Evolutionary conservation across 2,888 invertebrate species (phyloP).

Genomic region (Hirtodrosophila trivittata): DNA sequence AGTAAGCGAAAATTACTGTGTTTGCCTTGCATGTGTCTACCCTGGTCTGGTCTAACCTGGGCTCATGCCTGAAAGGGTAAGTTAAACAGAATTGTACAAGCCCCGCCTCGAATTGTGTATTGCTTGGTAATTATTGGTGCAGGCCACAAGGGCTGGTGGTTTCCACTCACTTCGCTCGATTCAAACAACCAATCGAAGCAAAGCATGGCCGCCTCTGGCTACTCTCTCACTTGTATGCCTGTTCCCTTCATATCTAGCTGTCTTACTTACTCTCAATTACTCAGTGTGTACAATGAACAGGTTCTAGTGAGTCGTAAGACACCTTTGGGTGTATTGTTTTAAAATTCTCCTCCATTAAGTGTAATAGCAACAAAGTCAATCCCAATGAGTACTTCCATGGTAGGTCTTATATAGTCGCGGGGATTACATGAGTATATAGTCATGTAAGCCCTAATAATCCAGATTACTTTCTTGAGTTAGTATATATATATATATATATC

Average conservation of each 20-base stretch:
- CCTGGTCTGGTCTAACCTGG: constrained; percentile 3
- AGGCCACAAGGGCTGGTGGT: constrained; percentile 12
- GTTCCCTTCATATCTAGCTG: not conserved
- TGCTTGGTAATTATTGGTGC: constrained; percentile 32
- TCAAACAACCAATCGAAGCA: constrained; percentile 20
- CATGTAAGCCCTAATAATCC: too few relatives aligned
- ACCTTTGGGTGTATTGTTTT: constrained; percentile 7
- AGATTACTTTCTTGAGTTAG: too few relatives aligned
- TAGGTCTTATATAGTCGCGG: too few relatives aligned
- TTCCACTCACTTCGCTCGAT: not conserved
- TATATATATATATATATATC: not conserved
- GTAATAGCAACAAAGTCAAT: too few relatives aligned
- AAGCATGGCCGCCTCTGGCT: too few relatives aligned
- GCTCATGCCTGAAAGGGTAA: constrained; percentile 5
- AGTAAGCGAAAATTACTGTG: constrained; percentile 43
- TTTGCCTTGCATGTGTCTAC: not conserved
- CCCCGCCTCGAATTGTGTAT: constrained; percentile 18
- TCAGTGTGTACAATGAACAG: constrained; percentile 12
- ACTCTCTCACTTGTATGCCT: not conserved
- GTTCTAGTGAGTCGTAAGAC: constrained; percentile 18
- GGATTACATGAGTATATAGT: too few relatives aligned
- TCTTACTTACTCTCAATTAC: constrained; percentile 15
- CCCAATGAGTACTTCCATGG: too few relatives aligned
- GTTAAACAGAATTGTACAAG: not conserved
- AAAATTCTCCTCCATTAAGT: constrained; percentile 23